A percentile compares a stretch with the other conserved stretches of the same genome.
Conservation (phyloP, 2,797 vertebrate genomes). For the Sebastes cheni region DNA sequence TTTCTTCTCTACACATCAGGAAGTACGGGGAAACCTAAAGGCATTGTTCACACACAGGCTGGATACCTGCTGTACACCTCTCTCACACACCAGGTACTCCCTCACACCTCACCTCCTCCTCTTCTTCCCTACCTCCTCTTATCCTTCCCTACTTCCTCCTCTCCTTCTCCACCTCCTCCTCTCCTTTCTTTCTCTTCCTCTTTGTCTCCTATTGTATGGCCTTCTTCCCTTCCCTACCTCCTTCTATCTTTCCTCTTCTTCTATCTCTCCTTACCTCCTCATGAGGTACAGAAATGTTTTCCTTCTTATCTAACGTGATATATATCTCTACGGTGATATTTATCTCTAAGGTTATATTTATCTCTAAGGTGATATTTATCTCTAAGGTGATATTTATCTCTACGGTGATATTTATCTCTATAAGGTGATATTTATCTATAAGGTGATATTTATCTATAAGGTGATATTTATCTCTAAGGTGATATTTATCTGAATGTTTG, state of each 20-base stretch:
- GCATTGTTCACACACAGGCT: conserved; percentile 91
- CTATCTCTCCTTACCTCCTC: not conserved
- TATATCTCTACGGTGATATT: too few relatives aligned
- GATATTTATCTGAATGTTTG: not conserved
- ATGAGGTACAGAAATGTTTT: too few relatives aligned
- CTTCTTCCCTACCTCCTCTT: not conserved
- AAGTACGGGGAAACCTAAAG: conserved; percentile 93
- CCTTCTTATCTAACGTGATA: too few relatives aligned
- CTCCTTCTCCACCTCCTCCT: not conserved
- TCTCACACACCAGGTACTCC: conserved; percentile 86
- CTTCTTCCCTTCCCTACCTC: not conserved
- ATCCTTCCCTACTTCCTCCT: not conserved
- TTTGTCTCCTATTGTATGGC: too few relatives aligned
- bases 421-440: too few relatives aligned
- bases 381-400: too few relatives aligned
- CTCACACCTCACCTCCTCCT: not conserved
- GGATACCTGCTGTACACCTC: conserved; percentile 91
- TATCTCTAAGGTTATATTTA: too few relatives aligned
- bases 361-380: not conserved
- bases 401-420: not conserved
- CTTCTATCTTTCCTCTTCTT: not conserved
- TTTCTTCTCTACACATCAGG: conserved; percentile 95
- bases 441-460: too few relatives aligned
- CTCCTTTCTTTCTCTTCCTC: not conserved
- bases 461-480: not conserved